phyloP scores from a whole-genome alignment of 1,140 invertebrate species.

The Helicoverpa armigera region DNA sequence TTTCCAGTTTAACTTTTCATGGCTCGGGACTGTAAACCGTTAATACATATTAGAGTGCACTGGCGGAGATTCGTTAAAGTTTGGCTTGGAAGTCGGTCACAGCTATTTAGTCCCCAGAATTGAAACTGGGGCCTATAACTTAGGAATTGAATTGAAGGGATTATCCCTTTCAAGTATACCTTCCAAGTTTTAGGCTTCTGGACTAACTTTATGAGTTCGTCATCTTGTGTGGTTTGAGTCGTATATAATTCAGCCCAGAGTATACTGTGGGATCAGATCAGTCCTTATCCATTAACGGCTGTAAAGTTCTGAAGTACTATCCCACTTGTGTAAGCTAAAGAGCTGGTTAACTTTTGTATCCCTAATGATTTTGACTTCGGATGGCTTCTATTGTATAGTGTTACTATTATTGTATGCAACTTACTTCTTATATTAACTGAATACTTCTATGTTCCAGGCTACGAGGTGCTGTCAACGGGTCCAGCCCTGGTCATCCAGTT shows the following conservation, averaged over 20 bases:
- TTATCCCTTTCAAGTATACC: background rate
- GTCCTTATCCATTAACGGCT: background rate
- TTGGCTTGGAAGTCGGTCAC: conserved; percentile 7
- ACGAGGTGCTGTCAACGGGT: conserved; percentile 92
- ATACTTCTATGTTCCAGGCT: conserved; percentile 62
- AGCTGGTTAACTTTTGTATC: background rate
- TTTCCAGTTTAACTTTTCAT: conserved; percentile 35
- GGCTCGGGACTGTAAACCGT: conserved; percentile 28
- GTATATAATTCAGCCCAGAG: background rate
- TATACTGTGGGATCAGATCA: too few relatives aligned
- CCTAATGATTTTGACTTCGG: too few relatives aligned
- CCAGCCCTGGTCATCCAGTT: conserved; percentile 93
- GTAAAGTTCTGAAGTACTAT: background rate
- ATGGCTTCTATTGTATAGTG: too few relatives aligned
- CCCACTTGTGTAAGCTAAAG: background rate
- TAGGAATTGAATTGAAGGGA: conserved; percentile 30
- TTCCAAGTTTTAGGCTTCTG: conserved; percentile 21
- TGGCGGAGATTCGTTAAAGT: conserved; percentile 23
- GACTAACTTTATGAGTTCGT: background rate
- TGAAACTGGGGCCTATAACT: conserved; percentile 15
- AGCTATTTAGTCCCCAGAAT: background rate
- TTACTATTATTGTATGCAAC: too few relatives aligned
- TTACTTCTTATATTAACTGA: background rate
- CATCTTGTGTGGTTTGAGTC: conserved; percentile 5
- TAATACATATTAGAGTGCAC: conserved; percentile 42